These are phyloP conservation scores for Poeciliopsis infans DNA, from an alignment of 2,797 vertebrate species.

Conservation along the genomic window DNA sequence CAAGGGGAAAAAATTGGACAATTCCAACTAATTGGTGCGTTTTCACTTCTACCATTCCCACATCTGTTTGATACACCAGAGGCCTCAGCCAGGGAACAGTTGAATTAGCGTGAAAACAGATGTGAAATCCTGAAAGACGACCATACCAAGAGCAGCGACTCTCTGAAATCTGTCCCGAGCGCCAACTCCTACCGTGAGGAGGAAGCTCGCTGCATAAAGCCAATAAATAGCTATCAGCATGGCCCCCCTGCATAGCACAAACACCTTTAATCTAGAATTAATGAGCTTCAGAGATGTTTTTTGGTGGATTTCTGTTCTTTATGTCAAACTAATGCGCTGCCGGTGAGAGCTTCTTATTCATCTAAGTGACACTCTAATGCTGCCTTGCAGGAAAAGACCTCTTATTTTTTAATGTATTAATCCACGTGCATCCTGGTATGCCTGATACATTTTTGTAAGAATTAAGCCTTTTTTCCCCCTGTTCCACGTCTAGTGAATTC, in stretches of 20 bases:
- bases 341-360: background rate
- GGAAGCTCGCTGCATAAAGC: background rate
- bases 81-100: background rate
- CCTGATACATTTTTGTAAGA: background rate
- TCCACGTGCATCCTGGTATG: background rate
- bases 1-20: background rate
- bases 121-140: background rate
- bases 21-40: background rate
- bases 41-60: background rate
- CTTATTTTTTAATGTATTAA: background rate
- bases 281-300: slow-evolving; percentile 11
- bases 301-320: slow-evolving; percentile 7
- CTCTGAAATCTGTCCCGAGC: slow-evolving; percentile 8
- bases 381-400: background rate
- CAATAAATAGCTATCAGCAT: slow-evolving; percentile 2
- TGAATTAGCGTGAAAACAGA: background rate
- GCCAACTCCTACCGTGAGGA: background rate
- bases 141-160: background rate
- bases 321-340: slow-evolving; percentile 8
- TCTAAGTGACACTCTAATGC: background rate
- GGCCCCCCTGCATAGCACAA: background rate
- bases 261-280: slow-evolving; percentile 15
- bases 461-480: background rate
- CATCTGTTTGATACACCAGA: background rate
- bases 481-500: background rate